Evolutionary conservation across 2,113 vertebrate species (phyloP), one percentile per base, ranked within the genome.

Genomic region (Picathartes gymnocephalus): DNA sequence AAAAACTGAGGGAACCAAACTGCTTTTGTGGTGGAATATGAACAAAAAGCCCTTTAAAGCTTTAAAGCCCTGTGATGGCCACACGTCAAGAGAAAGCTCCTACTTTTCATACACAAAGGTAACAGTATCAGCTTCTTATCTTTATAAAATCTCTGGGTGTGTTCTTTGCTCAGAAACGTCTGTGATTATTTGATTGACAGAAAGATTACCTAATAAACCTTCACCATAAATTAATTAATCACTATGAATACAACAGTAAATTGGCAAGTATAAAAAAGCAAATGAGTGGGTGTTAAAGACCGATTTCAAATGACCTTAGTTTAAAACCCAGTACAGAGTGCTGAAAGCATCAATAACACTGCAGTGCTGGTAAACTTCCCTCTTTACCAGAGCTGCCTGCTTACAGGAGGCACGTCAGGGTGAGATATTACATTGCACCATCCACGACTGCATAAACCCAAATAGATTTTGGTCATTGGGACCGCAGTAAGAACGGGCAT

Each of bases 201-300:
- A 92, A 98, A 97, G 97, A 98, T 97, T 97, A 97, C 97, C 97
- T 98, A 97, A 97, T 97, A 98, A 97, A 97, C 93, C 93, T 96
- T 93, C 96, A 93, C 97, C 95, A 97, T 97, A 97, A 98, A 97
- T 96, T 97, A 98, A 98, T 98, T 98, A 98, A 98, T 98, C 97
- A 97, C 86, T 95, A 89, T 92, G 95, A 97, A 98, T 96, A 95
- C 97, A 98, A 97, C 92, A 69, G 83, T 96, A 95, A 98, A 97
- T 96, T 97, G 97, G 93, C 96, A 96, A 91, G 96, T 97, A 97
- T 98, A 97, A 96, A 97, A 97, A 96, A 93, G 95, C 90, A 97
- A 98, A 98, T 97, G 97, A 98, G 96, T 97, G 95, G 97, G 97
- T 97, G 96, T 97, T 95, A 91, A 96, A 94, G 95, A 88, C 95